Percentiles rank a stretch among this genome's conserved stretches.
Conservation (phyloP, 2,888 invertebrate species). For the Leptarthrus brevirostris region DNA sequence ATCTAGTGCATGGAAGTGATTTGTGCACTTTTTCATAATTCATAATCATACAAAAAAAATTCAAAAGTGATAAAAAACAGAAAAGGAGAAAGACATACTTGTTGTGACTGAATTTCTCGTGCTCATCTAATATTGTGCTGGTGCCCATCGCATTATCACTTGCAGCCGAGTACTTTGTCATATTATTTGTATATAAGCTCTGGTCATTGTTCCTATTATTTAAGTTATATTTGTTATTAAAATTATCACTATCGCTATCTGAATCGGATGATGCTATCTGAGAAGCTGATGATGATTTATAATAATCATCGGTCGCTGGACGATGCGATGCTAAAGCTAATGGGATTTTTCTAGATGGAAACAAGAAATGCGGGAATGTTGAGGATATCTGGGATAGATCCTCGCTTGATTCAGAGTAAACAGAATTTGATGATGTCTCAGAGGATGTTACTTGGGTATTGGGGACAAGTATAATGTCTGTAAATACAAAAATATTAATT, state of each 20-base stretch:
- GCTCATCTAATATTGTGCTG: conserved; percentile 53
- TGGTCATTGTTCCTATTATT: conserved; percentile 27
- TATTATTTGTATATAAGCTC: conserved; percentile 44
- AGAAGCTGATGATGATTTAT: conserved; percentile 59
- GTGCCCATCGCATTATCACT: conserved; percentile 14
- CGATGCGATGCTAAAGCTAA: conserved; percentile 67
- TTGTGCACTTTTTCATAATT: conserved; percentile 10
- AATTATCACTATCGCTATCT: conserved; percentile 31
- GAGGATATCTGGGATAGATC: conserved; percentile 41
- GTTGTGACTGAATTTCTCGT: conserved; percentile 43
- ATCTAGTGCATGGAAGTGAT: conserved; percentile 24
- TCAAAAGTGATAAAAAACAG: no score
- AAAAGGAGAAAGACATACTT: no score
- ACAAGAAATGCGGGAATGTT: conserved; percentile 70
- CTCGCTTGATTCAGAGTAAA: conserved; percentile 64
- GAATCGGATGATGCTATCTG: conserved; percentile 36
- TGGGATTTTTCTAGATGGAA: conserved; percentile 69
- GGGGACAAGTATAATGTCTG: conserved; percentile 70
- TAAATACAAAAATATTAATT: conserved; percentile 60
- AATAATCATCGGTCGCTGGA: conserved; percentile 66
- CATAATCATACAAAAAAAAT: no score
- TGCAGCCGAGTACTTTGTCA: conserved; percentile 34
- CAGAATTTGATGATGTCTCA: conserved; percentile 71
- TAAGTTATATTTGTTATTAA: conserved; percentile 28
- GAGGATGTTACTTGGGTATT: conserved; percentile 66